phyloP scores from a whole-genome alignment of 1,140 invertebrate genomes.

The Heliothis subflexa region DNA sequence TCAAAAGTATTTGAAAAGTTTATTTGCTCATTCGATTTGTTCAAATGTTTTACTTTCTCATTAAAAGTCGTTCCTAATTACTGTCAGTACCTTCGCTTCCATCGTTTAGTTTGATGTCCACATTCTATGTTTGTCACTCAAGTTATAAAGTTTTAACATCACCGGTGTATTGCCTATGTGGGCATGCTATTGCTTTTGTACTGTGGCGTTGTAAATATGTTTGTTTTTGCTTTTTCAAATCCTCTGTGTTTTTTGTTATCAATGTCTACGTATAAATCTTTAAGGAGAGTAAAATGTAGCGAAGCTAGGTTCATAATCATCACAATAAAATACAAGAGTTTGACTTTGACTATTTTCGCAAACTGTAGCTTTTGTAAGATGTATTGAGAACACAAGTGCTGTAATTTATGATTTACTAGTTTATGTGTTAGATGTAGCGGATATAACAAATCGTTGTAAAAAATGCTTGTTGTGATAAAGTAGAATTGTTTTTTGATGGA shows the following conservation, averaged over 20 bases:
- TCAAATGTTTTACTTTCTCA: slow-evolving; percentile 57
- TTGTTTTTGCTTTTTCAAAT: slow-evolving; percentile 71
- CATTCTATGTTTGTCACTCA: slow-evolving; percentile 45
- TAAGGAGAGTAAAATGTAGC: slow-evolving; percentile 68
- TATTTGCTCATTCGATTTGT: slow-evolving; percentile 59
- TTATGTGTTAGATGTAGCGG: slow-evolving; percentile 70
- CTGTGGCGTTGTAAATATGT: slow-evolving; percentile 78
- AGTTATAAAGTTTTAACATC: slow-evolving; percentile 52
- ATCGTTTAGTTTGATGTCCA: slow-evolving; percentile 66
- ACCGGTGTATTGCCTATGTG: slow-evolving; percentile 76
- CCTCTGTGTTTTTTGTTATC: slow-evolving; percentile 69
- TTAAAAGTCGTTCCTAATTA: slow-evolving; percentile 56
- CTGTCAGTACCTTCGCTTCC: slow-evolving; percentile 73
- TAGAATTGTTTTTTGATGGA: slow-evolving; percentile 15
- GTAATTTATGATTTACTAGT: slow-evolving; percentile 59
- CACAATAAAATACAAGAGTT: slow-evolving; percentile 79
- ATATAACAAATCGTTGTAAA: slow-evolving; percentile 51
- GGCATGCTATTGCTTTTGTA: slow-evolving; percentile 83
- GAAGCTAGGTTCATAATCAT: slow-evolving; percentile 70
- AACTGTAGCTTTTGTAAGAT: slow-evolving; percentile 66
- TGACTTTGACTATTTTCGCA: slow-evolving; percentile 83
- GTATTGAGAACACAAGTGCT: slow-evolving; percentile 62
- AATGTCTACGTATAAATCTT: slow-evolving; percentile 67
- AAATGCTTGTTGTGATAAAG: slow-evolving; percentile 60
- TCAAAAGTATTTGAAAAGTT: slow-evolving; percentile 48